These are phyloP conservation scores for Rhimphoctona megacephalus DNA, from an alignment of 2,888 invertebrate genomes.

Conservation along the genomic window DNA sequence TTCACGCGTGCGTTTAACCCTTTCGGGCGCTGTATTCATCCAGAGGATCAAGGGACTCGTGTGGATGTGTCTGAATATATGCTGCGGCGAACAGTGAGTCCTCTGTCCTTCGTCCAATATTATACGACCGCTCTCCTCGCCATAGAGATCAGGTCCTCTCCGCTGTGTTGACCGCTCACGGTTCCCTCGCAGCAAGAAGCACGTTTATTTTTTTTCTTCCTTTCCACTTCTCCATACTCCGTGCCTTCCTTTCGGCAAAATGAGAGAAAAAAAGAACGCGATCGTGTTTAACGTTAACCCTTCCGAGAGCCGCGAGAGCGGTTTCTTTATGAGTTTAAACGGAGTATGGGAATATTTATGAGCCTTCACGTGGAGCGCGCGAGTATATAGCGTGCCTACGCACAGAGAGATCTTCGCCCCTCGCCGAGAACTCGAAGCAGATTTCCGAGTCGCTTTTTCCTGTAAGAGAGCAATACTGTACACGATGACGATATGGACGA, in stretches of 20 bases:
- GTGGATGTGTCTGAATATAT: conserved; percentile 39
- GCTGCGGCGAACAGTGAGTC: conserved; percentile 76
- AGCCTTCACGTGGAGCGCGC: conserved; percentile 76
- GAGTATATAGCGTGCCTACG: conserved; percentile 70
- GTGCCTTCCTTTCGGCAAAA: conserved; percentile 57
- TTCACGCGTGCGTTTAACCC: conserved; percentile 70
- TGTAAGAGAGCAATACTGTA: conserved; percentile 48
- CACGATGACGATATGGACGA: conserved; percentile 20
- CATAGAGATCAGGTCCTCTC: conserved; percentile 67
- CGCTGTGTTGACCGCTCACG: conserved; percentile 69
- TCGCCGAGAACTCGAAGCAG: conserved; percentile 62
- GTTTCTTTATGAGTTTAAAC: conserved; percentile 83
- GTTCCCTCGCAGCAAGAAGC: conserved; percentile 63
- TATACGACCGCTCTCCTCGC: conserved; percentile 67
- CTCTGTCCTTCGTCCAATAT: conserved; percentile 76
- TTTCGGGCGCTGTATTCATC: conserved; percentile 70
- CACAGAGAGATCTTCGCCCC: conserved; percentile 65
- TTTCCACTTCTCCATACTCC: conserved; percentile 16
- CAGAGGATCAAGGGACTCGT: conserved; percentile 26
- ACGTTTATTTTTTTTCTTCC: conserved; percentile 67
- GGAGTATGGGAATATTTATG: conserved; percentile 82
- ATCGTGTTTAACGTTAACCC: conserved; percentile 78
- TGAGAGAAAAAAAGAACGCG: conserved; percentile 67
- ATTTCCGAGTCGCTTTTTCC: conserved; percentile 60
- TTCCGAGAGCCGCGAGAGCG: conserved; percentile 80